Base-by-base conservation (phyloP, 2,888 invertebrate genomes). In the Elegia similella region DNA sequence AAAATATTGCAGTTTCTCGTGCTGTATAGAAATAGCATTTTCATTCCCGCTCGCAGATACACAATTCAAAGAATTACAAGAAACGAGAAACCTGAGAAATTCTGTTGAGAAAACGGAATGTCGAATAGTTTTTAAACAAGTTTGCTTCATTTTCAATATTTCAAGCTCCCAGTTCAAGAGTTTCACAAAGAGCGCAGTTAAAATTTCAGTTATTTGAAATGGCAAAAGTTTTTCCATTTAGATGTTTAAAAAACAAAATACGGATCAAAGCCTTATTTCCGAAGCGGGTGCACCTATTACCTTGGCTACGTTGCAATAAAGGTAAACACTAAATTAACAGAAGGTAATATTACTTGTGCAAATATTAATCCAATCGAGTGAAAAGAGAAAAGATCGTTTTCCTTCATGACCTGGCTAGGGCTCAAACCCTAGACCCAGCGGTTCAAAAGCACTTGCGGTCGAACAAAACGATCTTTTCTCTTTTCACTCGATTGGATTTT, bases 191-290 rank as follows among this genome's bases (percentile, higher is more conserved):
- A 42, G 42, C 13, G 52, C 52, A 42, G 52, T 53, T 42, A 42
- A 53, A 53, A 53, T 53, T 29, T 8, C 15, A 23, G 52, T 44
- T 32, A 54, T 54, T 55, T n/a, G 16, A 55, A 55, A 46, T 55
- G 44, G 44, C 54, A 17, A 55, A 55, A 55, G 32, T 55, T 55
- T 55, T 55, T 55, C 54, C 54, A 55, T 55, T 55, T 44, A n/a
- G 44, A 17, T 44, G 44, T 44, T 34, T 34, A 47, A 53, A 53
- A 55, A 55, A 55, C 54, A 16, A 55, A 55, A 55, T 44, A 43
- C 54, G 44, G 44, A 55, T 55, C 54, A 55, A 54, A 54, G 34
- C 34, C 17, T 34, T 44, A 55, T 55, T 55, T 44, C 34, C 44
- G 44, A 55, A 44, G 54, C 54, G 46, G 53, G 54, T 13, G 44